Evolutionary conservation across 2,113 vertebrate genomes (phyloP), one percentile per base, ranked within the genome.

Genomic region (Apistogramma diplotaenia): DNA sequence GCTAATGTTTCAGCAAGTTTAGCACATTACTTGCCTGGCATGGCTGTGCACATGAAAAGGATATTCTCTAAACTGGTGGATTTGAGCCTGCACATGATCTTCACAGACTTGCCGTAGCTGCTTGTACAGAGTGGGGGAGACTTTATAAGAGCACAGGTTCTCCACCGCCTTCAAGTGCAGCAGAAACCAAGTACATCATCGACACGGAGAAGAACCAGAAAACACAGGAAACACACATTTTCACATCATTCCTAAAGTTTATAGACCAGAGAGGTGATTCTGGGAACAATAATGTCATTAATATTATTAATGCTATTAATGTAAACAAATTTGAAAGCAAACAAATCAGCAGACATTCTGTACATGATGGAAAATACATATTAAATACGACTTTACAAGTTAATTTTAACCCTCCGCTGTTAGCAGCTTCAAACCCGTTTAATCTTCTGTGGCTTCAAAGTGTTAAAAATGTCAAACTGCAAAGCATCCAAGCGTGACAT

Each of bases 91-190:
- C 91, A 99, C 99, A 70, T 99, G 98, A 90, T 99, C 98, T 94
- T 99, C 98, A 92, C 98, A 99, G 83, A 99, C 98, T 89, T 97
- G 96, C 70, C 98, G 96, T 82, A 99, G 94, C 78, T 99, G 98
- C 92, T 98, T 99, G 94, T 99, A 99, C 76, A 99, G 96, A 59
- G 97, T 99, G 55, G 98, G 97, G 89, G 98, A 99, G 85, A 99
- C 98, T 95, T 99, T 99, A 94, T 99, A 98, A 3, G 98, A 99
- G 91, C 98, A 99, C 79, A 99, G 96, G 91, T 99, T 99, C 95
- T 99, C 98, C 83, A 99, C 98, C 87, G 98, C 98, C 98, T 99
- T 76, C 13, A 37, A 55, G 58, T 7, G 72, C 29, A 78, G 74
- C 23, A 70, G 15, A 67, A 80, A 92, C 75, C 23, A 77, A 67